Evolutionary conservation across 2,113 vertebrate genomes (phyloP).

Genomic region (Penelope pileata): DNA sequence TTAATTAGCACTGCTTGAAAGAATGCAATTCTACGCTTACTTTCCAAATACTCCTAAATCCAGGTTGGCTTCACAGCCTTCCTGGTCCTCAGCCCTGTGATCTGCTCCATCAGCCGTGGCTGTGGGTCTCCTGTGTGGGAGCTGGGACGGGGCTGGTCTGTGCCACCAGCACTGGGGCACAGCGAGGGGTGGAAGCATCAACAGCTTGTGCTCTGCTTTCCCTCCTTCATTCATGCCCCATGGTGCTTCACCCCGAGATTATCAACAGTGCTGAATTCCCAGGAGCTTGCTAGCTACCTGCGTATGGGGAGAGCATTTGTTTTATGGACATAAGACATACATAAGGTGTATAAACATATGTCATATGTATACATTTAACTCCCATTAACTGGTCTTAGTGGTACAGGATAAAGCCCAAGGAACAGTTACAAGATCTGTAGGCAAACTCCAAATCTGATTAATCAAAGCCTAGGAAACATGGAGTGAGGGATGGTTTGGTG

Average conservation of each 20-base stretch:
- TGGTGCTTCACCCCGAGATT: neutral
- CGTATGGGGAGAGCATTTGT: neutral
- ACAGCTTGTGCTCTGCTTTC: neutral
- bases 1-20: neutral
- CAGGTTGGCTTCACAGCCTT: neutral
- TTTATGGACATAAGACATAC: neutral
- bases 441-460: neutral
- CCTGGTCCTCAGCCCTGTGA: neutral
- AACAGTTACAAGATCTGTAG: neutral
- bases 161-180: neutral
- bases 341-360: too few relatives aligned
- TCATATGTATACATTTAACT: neutral
- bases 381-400: neutral
- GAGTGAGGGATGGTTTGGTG: neutral
- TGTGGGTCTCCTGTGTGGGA: neutral
- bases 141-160: neutral
- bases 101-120: neutral
- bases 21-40: neutral
- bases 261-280: neutral
- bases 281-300: neutral
- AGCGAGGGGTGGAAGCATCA: too few relatives aligned
- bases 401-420: neutral
- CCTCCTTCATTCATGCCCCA: neutral
- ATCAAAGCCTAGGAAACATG: neutral
- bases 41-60: neutral